Evolutionary conservation across 2,113 vertebrate species (phyloP), one percentile per base, ranked within the genome.

Genomic region (Ctenodactylus gundi): DNA sequence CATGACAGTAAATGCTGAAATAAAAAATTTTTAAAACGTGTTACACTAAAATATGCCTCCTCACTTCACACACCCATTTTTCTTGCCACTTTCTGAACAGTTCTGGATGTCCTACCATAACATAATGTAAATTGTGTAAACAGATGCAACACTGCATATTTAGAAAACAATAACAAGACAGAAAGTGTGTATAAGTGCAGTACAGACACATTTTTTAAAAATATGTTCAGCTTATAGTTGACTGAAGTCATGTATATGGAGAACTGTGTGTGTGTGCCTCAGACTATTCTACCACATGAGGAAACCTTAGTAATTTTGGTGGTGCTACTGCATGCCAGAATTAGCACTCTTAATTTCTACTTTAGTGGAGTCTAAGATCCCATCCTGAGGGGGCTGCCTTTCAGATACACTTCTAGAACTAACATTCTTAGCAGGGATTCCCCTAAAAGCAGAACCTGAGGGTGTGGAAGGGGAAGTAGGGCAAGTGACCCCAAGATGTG

Each of bases 401-500:
- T 55, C 34, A 83, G 15, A 55, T 13, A 29, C 46, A 64, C 55
- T 92, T 53, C 68, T 46, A 77, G 44, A 92, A 39, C 60, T 36
- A 44, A 18, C 36, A 39, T 23, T 78, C 53, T 49, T 58, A 51
- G 77, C 46, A 34, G 0, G 27, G 64, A 15, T 21, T 65, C 1
- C 53, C 14, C 53, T 41, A 36, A 83, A 70, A 92, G 60, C 60
- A 77, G 14, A 65, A 34, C 25, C 58, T 29, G 39, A 9, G 27
- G 49, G 21, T 23, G 0, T 11, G 10, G 0, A 15, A 44, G 7
- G 5, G 6, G 18, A 57, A 49, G 1, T 46, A 15, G 55, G 53
- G 4, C 18, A 31, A 70, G 20, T n/a, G 36, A 62, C 13, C 3
- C 55, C 8, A 27, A 88, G 46, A 88, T 77, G 25, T 36, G 72